Evolutionary conservation across 37 sponge, comb jelly and placozoan species (phyloP), one percentile per base, ranked within the genome.

Genomic region (Diacarnus erythraeanus): DNA sequence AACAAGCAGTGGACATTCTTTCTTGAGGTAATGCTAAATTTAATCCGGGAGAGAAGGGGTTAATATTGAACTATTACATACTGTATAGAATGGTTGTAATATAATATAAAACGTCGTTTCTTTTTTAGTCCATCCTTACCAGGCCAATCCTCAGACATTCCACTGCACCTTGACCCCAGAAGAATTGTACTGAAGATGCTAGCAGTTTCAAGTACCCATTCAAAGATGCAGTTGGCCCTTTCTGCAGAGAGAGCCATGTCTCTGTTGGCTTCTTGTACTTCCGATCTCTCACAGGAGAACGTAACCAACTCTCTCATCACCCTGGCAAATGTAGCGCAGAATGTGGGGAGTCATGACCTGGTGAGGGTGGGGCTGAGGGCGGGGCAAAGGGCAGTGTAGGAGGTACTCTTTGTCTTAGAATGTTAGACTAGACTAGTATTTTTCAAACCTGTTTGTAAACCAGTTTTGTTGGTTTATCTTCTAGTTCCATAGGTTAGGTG

Each of bases 151-250:
- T n/a, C n/a, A n/a, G n/a, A n/a, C 29, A 61, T 12, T 38, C 3
- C 51, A 6, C 51, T 88, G 12, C 17, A 70, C 41, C 61, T 79
- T 1, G 87, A 87, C 61, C 88, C 92, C 10, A 74, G 77, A 26
- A 38, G 81, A 18, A 92, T 92, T 47, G 92, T 85, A 23, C 87
- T 92, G 56, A 92, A 87, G 73, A 60, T 92, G 88, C 57, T 92
- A 61, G 83, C 88, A 29, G 84, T 81, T 21, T 56, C 76, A 15
- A 87, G 88, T 79, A 69, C 44, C 38, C 87, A 92, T 57, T 43
- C 71, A 33, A 87, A 92, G 81, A 78, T 92, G 69, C 80, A 87
- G 56, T 10, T 17, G 10, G 71, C 74, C 21, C 80, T 92, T 72
- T 60, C 79, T 26, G 66, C 59, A 25, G n/a, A 43, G 29, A 64